A percentile compares a stretch with the other conserved stretches of the same genome.
These are phyloP conservation scores for Notolabrus celidotus DNA, from an alignment of 2,797 vertebrate species.

Conservation along the genomic window DNA sequence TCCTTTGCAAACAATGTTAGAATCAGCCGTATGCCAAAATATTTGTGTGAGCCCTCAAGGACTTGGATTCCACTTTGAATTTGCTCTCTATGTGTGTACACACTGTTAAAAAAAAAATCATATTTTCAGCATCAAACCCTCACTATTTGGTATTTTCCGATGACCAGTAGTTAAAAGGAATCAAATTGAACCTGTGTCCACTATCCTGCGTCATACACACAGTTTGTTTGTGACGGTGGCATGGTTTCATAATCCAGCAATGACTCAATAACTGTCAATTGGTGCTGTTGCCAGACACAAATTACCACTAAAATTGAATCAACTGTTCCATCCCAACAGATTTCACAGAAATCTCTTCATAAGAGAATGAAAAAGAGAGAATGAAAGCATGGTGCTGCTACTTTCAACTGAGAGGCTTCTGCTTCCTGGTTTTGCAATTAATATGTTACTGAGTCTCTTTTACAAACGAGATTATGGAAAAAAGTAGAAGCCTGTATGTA, in stretches of 20 bases:
- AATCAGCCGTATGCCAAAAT: background rate
- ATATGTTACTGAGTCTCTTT: background rate
- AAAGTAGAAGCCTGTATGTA: constrained; percentile 20
- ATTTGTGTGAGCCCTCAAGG: background rate
- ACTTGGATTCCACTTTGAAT: background rate
- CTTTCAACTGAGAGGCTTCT: background rate
- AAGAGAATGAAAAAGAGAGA: constrained; percentile 28
- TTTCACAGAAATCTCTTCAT: constrained; percentile 49
- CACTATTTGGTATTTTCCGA: constrained; percentile 8
- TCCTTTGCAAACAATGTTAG: constrained; percentile 1
- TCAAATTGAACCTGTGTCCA: constrained; percentile 21
- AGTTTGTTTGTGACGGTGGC: constrained; percentile 21
- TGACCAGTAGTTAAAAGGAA: constrained; percentile 7
- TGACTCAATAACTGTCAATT: constrained; percentile 54
- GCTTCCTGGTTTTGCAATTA: constrained; percentile 36
- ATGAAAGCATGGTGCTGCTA: constrained; percentile 15
- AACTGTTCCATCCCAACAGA: constrained; percentile 42
- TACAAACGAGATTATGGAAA: constrained; percentile 1
- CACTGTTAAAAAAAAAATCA: background rate
- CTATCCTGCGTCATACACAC: constrained; percentile 14
- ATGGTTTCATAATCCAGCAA: constrained; percentile 35
- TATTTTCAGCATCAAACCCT: background rate
- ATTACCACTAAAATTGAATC: constrained; percentile 52
- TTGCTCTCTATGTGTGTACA: background rate
- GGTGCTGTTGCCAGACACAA: constrained; percentile 44